Base-by-base conservation (phyloP, 2,888 invertebrate species). In the Volucella inflata region DNA sequence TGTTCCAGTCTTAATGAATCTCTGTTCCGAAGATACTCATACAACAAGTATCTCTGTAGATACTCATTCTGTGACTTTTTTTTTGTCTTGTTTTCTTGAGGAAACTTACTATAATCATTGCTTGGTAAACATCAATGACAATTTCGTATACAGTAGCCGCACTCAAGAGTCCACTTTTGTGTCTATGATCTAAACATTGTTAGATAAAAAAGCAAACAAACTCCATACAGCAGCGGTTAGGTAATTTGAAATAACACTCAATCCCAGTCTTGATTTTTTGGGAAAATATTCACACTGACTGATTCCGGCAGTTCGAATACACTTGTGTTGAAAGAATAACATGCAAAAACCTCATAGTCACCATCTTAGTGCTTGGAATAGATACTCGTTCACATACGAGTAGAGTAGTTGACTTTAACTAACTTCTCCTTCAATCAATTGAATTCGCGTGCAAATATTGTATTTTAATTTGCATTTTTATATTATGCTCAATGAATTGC, bases 161-260 rank as follows among this genome's bases (percentile, higher is more conserved):
- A 30, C 44, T 46, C 11, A 8, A 64, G 78, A 72, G 78, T 65
- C 50, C 48, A 55, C 40, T 48, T 48, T 57, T 16, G 36, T 16
- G 46, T 12, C 30, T 53, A 36, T 48, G 57, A 51, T 75, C 59
- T 40, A 79, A 83, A 80, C 81, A 81, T 85, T 75, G 71, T 85
- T 85, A 81, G 85, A 72, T 81, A 76, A 67, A 62, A 71, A 80
- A 85, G 76, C 68, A 85, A 85, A 85, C 85, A n/a, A n/a, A 84
- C 84, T 84, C 55, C 10, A 84, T 64, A 38, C 70, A 48, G 55
- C 55, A 42, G 55, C 55, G 68, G 64, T 78, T 64, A 64, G 83
- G 62, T 78, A 83, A 83, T 78, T 83, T 62, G 55, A 72, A 77
- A 77, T 10, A 78, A 71, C 78, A 84, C 84, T 79, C 60, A 68